Percentiles rank a stretch among this genome's conserved stretches.
Conservation (phyloP, 2,888 invertebrate species). For the Isoperla grammatica region DNA sequence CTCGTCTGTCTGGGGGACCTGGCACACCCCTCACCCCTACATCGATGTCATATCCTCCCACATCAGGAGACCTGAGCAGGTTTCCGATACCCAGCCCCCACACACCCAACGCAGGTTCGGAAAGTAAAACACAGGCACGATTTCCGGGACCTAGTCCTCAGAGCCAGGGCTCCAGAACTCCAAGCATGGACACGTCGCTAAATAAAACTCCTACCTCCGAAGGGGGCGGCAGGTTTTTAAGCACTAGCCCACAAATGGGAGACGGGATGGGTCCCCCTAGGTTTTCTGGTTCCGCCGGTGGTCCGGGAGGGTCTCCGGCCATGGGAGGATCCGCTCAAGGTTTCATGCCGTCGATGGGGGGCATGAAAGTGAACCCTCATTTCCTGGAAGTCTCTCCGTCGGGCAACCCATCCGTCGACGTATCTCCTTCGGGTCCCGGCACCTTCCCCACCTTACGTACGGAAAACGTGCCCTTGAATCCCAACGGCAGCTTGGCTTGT, state of each 20-base stretch:
- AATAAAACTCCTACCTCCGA: constrained; percentile 29
- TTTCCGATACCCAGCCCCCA: constrained; percentile 51
- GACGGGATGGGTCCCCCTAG: constrained; percentile 44
- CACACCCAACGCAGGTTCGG: constrained; percentile 37
- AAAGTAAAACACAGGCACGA: constrained; percentile 28
- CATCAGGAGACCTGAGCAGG: constrained; percentile 39
- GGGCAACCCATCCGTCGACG: constrained; percentile 44
- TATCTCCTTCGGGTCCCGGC: constrained; percentile 41
- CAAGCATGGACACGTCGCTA: constrained; percentile 28
- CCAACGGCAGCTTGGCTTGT: constrained; percentile 48
- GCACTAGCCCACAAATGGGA: constrained; percentile 36
- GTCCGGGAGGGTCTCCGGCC: constrained; percentile 29
- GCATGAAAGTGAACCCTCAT: constrained; percentile 28
- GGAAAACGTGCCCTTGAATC: constrained; percentile 54
- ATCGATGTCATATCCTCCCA: constrained; percentile 44
- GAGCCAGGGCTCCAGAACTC: constrained; percentile 29
- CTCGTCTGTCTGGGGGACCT: constrained; percentile 43
- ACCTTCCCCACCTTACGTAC: constrained; percentile 23
- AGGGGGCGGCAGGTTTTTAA: constrained; percentile 38
- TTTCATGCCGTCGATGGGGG: constrained; percentile 26
- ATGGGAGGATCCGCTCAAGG: constrained; percentile 25
- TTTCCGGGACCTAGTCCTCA: constrained; percentile 39
- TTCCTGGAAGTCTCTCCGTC: constrained; percentile 33
- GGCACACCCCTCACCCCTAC: constrained; percentile 49
- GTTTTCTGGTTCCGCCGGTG: constrained; percentile 27